These are phyloP conservation scores for Apostichopus japonicus DNA, from an alignment of 35 echinoderm and acorn worm species.

Conservation along the genomic window DNA sequence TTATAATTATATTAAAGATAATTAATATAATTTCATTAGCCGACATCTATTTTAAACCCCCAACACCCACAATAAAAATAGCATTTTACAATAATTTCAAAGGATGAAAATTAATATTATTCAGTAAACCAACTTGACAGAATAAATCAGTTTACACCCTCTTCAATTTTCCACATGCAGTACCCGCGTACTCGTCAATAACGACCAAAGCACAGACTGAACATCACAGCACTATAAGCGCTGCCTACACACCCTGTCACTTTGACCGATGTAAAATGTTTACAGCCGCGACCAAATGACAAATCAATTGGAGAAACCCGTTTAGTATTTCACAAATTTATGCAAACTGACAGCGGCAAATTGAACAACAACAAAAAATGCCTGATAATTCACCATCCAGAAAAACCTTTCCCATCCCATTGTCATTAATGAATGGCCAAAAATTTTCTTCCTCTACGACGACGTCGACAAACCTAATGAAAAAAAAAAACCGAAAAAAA, in stretches of 20 bases:
- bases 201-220: too few species aligned
- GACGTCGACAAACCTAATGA: background rate
- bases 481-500: background rate
- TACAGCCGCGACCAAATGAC: background rate
- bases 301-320: background rate
- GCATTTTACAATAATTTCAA: too few species aligned
- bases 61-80: too few species aligned
- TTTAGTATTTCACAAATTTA: background rate
- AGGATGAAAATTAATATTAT: too few species aligned
- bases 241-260: background rate
- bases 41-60: too few species aligned
- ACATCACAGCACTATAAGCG: too few species aligned
- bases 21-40: too few species aligned
- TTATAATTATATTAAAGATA: too few species aligned
- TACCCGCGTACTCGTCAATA: too few species aligned
- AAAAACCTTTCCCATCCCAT: background rate
- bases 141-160: too few species aligned
- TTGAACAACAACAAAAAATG: background rate
- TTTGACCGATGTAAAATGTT: background rate
- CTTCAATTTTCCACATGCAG: too few species aligned
- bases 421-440: constrained; percentile 4
- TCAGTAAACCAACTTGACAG: too few species aligned
- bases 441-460: background rate
- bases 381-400: background rate
- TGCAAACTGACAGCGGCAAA: background rate